Evolutionary conservation across 2,888 invertebrate genomes (phyloP), one percentile per base, ranked within the genome.

Genomic region (Heterodera filipjevi): DNA sequence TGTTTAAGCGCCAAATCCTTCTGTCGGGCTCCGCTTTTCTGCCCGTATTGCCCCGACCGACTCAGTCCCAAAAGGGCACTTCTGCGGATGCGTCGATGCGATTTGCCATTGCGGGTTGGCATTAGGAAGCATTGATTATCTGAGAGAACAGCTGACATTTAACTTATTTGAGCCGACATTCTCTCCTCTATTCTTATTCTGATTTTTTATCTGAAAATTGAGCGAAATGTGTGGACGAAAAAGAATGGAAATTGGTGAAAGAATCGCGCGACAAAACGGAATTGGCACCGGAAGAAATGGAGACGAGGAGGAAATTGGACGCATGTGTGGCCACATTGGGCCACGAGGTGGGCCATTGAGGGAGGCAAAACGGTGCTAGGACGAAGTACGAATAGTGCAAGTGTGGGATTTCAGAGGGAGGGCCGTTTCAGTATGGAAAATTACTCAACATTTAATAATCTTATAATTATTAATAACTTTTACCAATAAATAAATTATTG

Each of bases 1-100:
- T 78, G 27, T 78, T 78, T 30, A 72, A 77, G 27, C 59, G 77
- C 16, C 66, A 74, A 75, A 68, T 78, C 6, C 71, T 78, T 19
- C 44, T 78, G 8, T 77, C 77, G 33, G 78, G 78, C 12, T 76
- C 74, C 19, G 66, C 68, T 66, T 73, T 64, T 66, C 19, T 49
- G 46, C 77, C 78, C 2, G 32, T 32, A 35, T 22, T 77, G n/a
- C 74, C 66, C 33, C 75, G 66, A 66, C 33, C 66, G 10, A 8
- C 35, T 5, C 19, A 5, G 8, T 59, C 59, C 27, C 59, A 27
- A 27, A 22, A 27, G 19, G 35, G 33, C 5, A 12, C n/a, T 33
- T 75, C 33, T 64, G n/a, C 22, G n/a, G 59, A 59, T 59, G 59
- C 27, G 6, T 19, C 59, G 22, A 59, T 59, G 59, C 59, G 59